phyloP scores from a whole-genome alignment of 2,797 vertebrate species.

The Propithecus perrieri region DNA sequence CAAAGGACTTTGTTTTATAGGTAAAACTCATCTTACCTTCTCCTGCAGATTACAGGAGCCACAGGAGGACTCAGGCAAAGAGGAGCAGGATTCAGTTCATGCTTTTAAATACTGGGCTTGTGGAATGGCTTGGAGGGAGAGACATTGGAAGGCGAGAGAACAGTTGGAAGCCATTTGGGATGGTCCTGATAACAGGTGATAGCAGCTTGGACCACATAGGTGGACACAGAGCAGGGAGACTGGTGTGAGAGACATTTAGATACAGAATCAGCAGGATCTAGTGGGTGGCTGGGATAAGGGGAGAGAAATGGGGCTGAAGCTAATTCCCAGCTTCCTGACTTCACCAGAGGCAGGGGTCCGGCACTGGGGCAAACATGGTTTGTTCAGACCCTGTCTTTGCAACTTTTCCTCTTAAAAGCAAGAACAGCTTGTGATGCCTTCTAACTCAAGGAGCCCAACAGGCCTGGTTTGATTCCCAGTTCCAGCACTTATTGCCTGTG shows the following conservation, averaged over 20 bases:
- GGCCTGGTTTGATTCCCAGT: not conserved
- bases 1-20: no score
- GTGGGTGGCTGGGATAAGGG: not conserved
- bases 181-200: not conserved
- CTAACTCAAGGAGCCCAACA: not conserved
- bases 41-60: no score
- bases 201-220: rapidly evolving
- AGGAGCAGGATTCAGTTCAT: no score
- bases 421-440: not conserved
- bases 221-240: not conserved
- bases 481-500: not conserved
- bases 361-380: not conserved
- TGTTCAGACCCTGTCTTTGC: not conserved
- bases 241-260: not conserved
- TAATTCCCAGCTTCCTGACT: not conserved
- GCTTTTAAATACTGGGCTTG: rapidly evolving
- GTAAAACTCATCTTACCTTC: no score
- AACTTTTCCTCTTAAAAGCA: not conserved
- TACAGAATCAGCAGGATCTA: not conserved
- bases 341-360: not conserved
- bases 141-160: not conserved
- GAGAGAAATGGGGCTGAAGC: no score
- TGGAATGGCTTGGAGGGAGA: not conserved
- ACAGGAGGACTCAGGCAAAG: no score
- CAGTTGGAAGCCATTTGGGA: not conserved